Percentiles rank a stretch among this genome's conserved stretches.
These are phyloP conservation scores for Agrotis segetum DNA, from an alignment of 2,888 invertebrate species.

Conservation along the genomic window DNA sequence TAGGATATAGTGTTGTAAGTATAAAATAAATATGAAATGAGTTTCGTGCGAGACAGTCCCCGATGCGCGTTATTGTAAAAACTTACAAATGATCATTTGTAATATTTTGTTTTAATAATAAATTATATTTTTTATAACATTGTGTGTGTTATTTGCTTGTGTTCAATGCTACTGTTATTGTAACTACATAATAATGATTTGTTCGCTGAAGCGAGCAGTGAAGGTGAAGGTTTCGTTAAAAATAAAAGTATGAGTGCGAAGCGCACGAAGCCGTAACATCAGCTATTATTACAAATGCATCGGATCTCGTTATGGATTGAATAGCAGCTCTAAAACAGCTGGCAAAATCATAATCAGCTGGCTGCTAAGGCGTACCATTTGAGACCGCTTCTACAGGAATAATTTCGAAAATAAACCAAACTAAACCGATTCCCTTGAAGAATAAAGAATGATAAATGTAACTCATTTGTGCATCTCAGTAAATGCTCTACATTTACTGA, in stretches of 20 bases:
- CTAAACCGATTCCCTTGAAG: not conserved
- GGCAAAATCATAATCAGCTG: too few relatives aligned
- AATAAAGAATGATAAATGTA: not conserved
- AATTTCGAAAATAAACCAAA: not conserved
- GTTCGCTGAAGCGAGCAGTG: constrained; percentile 35
- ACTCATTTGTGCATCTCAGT: too few relatives aligned
- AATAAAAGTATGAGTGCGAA: constrained; percentile 1
- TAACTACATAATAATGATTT: constrained; percentile 1
- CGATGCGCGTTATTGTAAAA: constrained; percentile 77
- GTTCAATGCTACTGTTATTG: constrained; percentile 2
- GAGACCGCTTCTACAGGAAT: too few relatives aligned
- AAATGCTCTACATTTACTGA: not conserved
- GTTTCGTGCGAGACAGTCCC: constrained; percentile 78
- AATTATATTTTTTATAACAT: constrained; percentile 88
- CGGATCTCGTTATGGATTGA: not conserved
- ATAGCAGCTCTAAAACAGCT: not conserved
- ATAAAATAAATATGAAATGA: constrained; percentile 74
- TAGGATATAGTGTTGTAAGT: constrained; percentile 82
- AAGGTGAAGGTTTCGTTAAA: constrained; percentile 43
- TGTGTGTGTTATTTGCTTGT: constrained; percentile 53
- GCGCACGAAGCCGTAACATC: constrained; percentile 14
- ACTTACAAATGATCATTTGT: constrained; percentile 83
- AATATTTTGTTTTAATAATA: constrained; percentile 88
- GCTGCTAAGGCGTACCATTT: not conserved
- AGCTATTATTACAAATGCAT: not conserved